Base-by-base conservation (phyloP, 1,140 invertebrate species). In the Bombyx mandarina region DNA sequence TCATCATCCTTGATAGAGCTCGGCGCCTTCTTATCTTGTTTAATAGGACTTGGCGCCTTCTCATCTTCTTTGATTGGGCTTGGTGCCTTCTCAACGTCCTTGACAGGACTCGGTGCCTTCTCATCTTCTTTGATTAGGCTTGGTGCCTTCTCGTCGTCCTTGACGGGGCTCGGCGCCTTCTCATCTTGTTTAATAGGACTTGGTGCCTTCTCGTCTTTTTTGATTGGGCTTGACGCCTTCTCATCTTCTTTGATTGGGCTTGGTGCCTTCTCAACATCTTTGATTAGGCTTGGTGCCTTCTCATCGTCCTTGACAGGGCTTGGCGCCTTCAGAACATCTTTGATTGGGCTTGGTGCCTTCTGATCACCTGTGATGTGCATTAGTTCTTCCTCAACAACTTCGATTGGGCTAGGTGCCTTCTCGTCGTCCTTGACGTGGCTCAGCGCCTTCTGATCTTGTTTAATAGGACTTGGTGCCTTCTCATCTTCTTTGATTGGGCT, bases 41-140 rank as follows among this genome's bases (percentile, higher is more conserved):
- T 45, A 4, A 53, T 3, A 10, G 47, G 51, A 10, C 56, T 58
- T 7, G n/a, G 8, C 43, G 22, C 12, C 12, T 18, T 18, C 12
- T 18, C 12, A 18, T 18, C 12, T 18, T 18, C 12, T 18, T 18
- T 18, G 12, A 18, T 18, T 18, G 12, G 12, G 12, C 12, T 18
- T 18, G 12, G 12, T 18, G 12, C 12, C 12, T 43, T 22, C 43
- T 48, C 10, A 43, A 7, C 12, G 12, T 18, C 12, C 12, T 18
- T 18, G 12, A 18, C 12, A 18, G 12, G 12, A 18, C 12, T 18
- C 48, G 52, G 35, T 26, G 48, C 9, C 48, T 50, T 50, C 9
- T 50, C 35, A 42, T 56, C 8, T 43, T 61, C 56, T 10, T 59
- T 35, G 6, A 55, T 8, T 42, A 58, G 58, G 43, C 63, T 66